phyloP scores from a whole-genome alignment of 2,113 vertebrate genomes.

The Strix aluco region DNA sequence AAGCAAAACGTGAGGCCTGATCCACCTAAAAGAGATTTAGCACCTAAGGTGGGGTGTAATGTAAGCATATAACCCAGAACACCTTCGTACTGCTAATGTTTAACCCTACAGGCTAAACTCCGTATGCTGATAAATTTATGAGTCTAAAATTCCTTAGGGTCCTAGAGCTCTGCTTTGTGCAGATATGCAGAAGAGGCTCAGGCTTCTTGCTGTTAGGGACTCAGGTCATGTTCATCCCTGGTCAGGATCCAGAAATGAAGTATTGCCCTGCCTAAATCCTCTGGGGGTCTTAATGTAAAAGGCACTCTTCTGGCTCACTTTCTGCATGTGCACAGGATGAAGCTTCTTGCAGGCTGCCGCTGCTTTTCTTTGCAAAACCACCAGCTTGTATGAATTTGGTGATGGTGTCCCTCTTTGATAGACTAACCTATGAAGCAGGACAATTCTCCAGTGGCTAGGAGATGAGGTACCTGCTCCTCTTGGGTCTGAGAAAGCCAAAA shows the following conservation, averaged over 20 bases:
- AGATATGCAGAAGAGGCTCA: background rate
- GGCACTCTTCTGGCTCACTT: background rate
- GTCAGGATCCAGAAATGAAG: background rate
- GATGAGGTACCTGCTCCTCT: background rate
- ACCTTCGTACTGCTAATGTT: background rate
- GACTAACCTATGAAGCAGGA: background rate
- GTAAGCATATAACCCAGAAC: background rate
- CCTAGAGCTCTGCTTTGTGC: background rate
- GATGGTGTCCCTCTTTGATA: background rate
- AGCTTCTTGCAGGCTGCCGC: background rate
- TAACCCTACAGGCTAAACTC: background rate
- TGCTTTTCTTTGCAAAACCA: background rate
- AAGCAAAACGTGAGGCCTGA: background rate
- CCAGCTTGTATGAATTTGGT: background rate
- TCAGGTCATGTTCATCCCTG: background rate
- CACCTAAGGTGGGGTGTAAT: background rate
- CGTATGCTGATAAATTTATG: background rate
- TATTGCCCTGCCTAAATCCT: background rate
- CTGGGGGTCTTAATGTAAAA: background rate
- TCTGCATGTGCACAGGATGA: background rate
- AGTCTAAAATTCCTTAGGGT: background rate
- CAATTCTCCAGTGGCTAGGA: background rate
- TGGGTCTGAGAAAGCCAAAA: background rate
- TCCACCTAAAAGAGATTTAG: background rate
- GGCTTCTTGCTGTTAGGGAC: background rate